Evolutionary conservation across 2,797 vertebrate species (phyloP), one percentile per base, ranked within the genome.

Genomic region (Arnoldichthys spilopterus): DNA sequence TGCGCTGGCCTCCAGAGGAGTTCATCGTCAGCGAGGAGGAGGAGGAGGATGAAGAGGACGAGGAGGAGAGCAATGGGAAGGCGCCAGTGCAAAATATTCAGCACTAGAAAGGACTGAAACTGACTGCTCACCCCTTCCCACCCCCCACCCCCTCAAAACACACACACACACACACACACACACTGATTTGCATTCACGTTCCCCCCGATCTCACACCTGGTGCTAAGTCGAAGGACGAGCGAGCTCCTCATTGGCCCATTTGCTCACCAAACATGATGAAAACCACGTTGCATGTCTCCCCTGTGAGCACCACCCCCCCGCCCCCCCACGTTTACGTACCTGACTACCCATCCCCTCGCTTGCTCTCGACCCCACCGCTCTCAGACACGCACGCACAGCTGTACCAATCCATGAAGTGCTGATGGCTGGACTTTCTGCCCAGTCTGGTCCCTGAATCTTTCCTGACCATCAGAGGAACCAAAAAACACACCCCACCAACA

Each of bases 1-100:
- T 99, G 64, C 95, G 98, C 88, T 99, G 98, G 98, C 98, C 98
- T 0, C 98, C 97, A 0, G 97, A 99, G 74, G 98, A 99, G 86
- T 97, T 96, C 86, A 90, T 98, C 0, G 95, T 97, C 86, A 96
- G 95, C 70, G 94, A 95, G 16, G 91, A 92, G 0, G 94, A 88
- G 1, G 93, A 91, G 0, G 91, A 90, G 0, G 85, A 93, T 0
- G 91, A 95, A 2, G 93, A 95, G 4, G 90, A 90, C 30, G 89
- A 90, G 80, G 91, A 91, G 82, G 92, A 88, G 77, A 85, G 61
- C 24, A 83, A 88, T 20, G 86, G 84, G 63, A 88, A 79, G 68
- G 85, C 86, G 79, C 90, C 87, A 84, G 82, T 76, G 53, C 89
- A 90, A 83, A 91, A 91, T 85, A 89, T 89, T 13, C 90, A 92